These are phyloP conservation scores for Ophthalmolycus amberensis DNA, from an alignment of 2,113 vertebrate species.

Conservation along the genomic window DNA sequence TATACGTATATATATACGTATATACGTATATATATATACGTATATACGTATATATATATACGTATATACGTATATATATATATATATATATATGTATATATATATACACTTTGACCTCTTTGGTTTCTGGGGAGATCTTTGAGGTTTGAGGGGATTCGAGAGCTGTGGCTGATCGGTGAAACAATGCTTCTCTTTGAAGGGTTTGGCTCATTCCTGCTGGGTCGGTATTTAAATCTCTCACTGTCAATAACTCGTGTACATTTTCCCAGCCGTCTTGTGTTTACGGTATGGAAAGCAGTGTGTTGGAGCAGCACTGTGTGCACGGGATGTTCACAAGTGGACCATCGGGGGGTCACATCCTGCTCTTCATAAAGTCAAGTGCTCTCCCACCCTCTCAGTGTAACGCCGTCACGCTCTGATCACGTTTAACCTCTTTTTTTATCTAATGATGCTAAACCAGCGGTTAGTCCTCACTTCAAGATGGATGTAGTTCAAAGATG, in stretches of 20 bases:
- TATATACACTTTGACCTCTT: background rate
- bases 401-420: background rate
- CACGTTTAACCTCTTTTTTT: background rate
- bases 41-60: too few relatives aligned
- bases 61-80: too few relatives aligned
- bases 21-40: too few relatives aligned
- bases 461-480: background rate
- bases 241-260: background rate
- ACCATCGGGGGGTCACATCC: slow-evolving; percentile 37
- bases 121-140: background rate
- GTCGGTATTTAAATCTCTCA: background rate
- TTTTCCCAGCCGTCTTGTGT: slow-evolving; percentile 33
- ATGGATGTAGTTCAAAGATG: background rate
- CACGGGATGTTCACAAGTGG: slow-evolving; percentile 48
- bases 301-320: slow-evolving; percentile 3
- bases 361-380: slow-evolving; percentile 15
- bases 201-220: background rate
- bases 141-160: background rate
- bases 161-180: slow-evolving; percentile 3
- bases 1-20: too few relatives aligned
- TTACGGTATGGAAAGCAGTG: background rate
- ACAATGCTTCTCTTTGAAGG: background rate
- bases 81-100: too few relatives aligned
- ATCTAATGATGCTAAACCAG: background rate
- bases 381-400: slow-evolving; percentile 9